These are phyloP conservation scores for Galemys pyrenaicus DNA, from an alignment of 2,113 vertebrate genomes.

Conservation along the genomic window DNA sequence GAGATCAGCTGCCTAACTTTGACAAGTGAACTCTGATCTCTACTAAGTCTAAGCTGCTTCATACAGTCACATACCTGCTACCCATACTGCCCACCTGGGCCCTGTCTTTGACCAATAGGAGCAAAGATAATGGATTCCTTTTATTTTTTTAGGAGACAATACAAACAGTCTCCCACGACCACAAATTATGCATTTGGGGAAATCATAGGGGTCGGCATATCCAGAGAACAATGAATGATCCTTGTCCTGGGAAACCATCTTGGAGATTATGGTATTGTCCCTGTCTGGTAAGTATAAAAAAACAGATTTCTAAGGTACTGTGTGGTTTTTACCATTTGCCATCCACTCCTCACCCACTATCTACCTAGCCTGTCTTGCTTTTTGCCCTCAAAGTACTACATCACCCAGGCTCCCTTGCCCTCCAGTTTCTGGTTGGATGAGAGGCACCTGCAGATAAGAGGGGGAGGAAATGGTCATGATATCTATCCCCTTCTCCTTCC, in stretches of 20 bases:
- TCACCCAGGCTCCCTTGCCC: not conserved
- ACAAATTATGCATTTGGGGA: no score
- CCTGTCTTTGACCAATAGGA: not conserved
- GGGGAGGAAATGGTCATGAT: not conserved
- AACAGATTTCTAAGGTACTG: not conserved
- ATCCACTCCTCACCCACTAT: not conserved
- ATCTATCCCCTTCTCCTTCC: not conserved
- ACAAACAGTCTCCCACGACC: no score
- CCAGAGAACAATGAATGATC: no score
- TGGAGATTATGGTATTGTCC: no score
- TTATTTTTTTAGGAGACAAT: no score
- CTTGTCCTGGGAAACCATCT: no score
- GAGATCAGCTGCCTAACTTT: not conserved
- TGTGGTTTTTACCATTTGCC: not conserved
- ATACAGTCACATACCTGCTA: not conserved
- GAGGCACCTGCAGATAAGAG: no score
- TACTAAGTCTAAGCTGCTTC: not conserved
- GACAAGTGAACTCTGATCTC: not conserved
- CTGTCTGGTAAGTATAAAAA: no score
- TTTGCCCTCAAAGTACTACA: not conserved
- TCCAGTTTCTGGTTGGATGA: not conserved
- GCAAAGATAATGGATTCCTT: not conserved
- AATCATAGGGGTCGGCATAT: no score
- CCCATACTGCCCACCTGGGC: not conserved
- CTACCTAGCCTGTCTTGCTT: not conserved